Evolutionary conservation across 2,113 vertebrate species (phyloP).

Genomic region (Colaptes auratus): DNA sequence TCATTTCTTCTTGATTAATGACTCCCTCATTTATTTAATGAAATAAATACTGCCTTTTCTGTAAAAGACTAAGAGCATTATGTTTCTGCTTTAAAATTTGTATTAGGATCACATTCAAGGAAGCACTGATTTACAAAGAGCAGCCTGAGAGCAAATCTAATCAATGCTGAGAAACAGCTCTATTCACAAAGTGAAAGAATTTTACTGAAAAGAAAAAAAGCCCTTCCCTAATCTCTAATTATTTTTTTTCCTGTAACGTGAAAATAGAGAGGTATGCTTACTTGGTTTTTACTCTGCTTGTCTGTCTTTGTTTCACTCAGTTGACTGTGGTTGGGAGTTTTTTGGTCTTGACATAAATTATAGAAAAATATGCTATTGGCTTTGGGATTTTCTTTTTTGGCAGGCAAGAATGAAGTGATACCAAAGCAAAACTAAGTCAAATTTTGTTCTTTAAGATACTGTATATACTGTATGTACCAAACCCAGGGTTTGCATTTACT

Average conservation of each 20-base stretch:
- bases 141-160: too few species aligned
- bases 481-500: background rate
- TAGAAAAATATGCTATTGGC: accelerated
- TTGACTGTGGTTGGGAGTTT: accelerated
- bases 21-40: background rate
- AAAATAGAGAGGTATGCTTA: background rate
- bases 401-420: background rate
- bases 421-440: background rate
- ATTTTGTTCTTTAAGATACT: background rate
- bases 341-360: background rate
- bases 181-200: background rate
- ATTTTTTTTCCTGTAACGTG: background rate
- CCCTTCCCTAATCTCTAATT: too few species aligned
- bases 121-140: background rate
- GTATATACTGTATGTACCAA: background rate
- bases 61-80: background rate
- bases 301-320: background rate
- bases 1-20: background rate
- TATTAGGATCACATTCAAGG: background rate
- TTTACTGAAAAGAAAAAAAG: background rate
- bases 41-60: background rate
- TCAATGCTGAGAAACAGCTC: too few species aligned
- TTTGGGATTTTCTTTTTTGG: background rate
- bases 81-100: background rate
- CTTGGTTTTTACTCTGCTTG: background rate